Base-by-base conservation (phyloP, 2,888 invertebrate species). In the Polyommatus icarus region DNA sequence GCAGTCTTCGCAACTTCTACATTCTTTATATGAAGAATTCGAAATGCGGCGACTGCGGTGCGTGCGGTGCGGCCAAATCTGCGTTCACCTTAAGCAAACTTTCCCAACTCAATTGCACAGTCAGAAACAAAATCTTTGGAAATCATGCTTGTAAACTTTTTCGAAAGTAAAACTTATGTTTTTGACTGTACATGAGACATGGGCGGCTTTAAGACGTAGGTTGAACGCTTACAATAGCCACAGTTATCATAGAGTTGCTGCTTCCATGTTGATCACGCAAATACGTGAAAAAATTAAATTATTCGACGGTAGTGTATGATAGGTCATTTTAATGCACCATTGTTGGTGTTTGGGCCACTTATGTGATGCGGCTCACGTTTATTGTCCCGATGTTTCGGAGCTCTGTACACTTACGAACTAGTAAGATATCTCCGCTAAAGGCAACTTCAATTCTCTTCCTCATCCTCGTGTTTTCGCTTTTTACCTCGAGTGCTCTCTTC, bases 401-500 rank as follows among this genome's bases (percentile, higher is more conserved):
- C 89, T 89, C 91, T 92, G 91, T 92, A 92, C 91, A 92, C 93
- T 93, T 94, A 93, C 91, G 86, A 91, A 88, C 92, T 93, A 92
- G 91, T 91, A 91, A 90, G 92, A 90, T 89, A 89, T 90, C 90
- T 90, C 91, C 90, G 89, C 89, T 83, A 90, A 93, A 92, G 92
- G 93, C 93, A 90, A 89, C 88, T 89, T 94, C 91, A 94, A 88
- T 94, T 94, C 79, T 94, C 94, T 61, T 93, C 92, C n/a, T 93
- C 94, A 71, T 95, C 95, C 83, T 95, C 95, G 80, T 94, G 95
- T 93, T 95, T 95, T 87, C 95, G 94, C 84, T 95, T 95, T 88
- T 95, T 95, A 88, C 95, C 95, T 84, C 95, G 91, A 86, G 95
- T 95, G 85, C 95, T 94, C 84, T 95, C 93, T 85, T 95, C 93